These are phyloP conservation scores for Panthera tigris DNA, from an alignment of 2,113 vertebrate genomes.

Conservation along the genomic window DNA sequence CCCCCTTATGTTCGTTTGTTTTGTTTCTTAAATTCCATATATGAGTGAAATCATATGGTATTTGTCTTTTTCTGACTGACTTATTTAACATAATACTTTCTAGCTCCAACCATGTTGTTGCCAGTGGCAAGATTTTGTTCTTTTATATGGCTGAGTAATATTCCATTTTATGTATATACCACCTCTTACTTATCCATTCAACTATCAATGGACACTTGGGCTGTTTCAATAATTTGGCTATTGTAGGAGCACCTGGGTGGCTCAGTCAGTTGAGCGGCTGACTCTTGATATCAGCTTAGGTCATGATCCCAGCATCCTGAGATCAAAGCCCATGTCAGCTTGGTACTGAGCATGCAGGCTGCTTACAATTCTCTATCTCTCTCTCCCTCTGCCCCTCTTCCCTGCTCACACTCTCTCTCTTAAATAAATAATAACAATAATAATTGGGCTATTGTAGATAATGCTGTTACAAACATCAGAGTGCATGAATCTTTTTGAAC, in stretches of 20 bases:
- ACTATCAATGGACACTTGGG: background rate
- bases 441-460: background rate
- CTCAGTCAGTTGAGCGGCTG: too few relatives aligned
- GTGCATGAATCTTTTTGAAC: background rate
- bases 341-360: too few relatives aligned
- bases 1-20: background rate
- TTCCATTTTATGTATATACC: background rate
- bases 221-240: background rate
- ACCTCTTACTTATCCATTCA: background rate
- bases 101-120: background rate
- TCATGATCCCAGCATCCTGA: too few relatives aligned
- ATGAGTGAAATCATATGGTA: background rate
- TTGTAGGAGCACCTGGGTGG: background rate
- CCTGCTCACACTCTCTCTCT: too few relatives aligned
- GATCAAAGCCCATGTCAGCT: too few relatives aligned
- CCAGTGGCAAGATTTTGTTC: background rate
- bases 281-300: too few relatives aligned
- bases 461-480: background rate
- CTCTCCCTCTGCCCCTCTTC: too few relatives aligned
- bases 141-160: background rate
- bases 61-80: background rate
- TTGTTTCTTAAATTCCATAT: background rate
- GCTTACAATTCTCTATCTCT: too few relatives aligned
- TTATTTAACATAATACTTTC: background rate
- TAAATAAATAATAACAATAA: background rate